Evolutionary conservation across 1,140 invertebrate species (phyloP).

Genomic region (Papilio glaucus): DNA sequence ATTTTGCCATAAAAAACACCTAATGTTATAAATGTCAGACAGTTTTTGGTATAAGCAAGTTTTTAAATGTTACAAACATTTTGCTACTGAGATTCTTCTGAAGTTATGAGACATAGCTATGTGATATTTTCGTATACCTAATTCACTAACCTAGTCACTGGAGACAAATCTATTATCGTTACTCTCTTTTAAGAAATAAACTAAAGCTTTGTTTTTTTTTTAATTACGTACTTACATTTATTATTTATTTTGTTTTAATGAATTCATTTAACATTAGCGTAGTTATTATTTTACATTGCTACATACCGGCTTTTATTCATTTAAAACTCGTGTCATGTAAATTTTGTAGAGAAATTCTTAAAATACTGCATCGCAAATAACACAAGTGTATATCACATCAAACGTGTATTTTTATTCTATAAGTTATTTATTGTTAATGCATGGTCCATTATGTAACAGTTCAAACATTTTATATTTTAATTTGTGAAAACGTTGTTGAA

Average conservation of each 20-base stretch:
- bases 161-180: conserved; percentile 50
- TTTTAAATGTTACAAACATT: neutral
- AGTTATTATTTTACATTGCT: conserved; percentile 46
- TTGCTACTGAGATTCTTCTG: conserved; percentile 7
- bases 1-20: neutral
- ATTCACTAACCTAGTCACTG: conserved; percentile 63
- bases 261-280: conserved; percentile 41
- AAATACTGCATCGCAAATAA: neutral
- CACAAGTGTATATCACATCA: conserved; percentile 19
- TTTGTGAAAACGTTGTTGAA: conserved; percentile 76
- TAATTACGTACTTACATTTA: conserved; percentile 35
- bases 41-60: neutral
- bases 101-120: conserved; percentile 43
- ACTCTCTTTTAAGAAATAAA: conserved; percentile 44
- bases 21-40: neutral
- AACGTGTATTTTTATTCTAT: conserved; percentile 39
- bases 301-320: conserved; percentile 53
- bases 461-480: conserved; percentile 58
- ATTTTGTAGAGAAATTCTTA: conserved; percentile 42
- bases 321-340: conserved; percentile 53
- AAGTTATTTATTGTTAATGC: conserved; percentile 53
- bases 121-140: conserved; percentile 55
- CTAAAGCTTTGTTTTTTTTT: conserved; percentile 38
- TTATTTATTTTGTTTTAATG: conserved; percentile 35
- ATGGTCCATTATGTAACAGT: conserved; percentile 61